phyloP scores from a whole-genome alignment of 2,113 vertebrate species.

The Callithrix jacchus region DNA sequence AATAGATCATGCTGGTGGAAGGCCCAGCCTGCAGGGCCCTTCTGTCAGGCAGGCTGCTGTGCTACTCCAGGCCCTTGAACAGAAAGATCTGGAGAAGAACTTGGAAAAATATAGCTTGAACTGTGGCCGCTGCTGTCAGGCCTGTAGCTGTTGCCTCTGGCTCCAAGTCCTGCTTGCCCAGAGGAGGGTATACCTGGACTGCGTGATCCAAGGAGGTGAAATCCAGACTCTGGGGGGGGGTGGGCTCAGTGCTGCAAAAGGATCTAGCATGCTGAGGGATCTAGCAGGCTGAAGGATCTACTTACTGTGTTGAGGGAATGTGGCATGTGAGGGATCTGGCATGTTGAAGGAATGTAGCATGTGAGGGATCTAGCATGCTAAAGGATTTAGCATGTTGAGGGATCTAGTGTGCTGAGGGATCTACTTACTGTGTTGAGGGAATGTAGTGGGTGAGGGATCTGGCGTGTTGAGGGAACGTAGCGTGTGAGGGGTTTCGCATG shows the following conservation, averaged over 20 bases:
- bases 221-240: background rate
- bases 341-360: fast-evolving
- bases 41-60: fast-evolving
- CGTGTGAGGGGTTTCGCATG: fast-evolving
- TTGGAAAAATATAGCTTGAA: background rate
- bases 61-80: background rate
- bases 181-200: background rate
- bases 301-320: too few relatives aligned
- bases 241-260: fast-evolving
- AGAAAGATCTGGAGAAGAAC: background rate
- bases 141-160: background rate
- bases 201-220: background rate
- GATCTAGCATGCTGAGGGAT: background rate
- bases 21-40: background rate
- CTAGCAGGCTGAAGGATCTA: background rate
- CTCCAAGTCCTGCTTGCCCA: fast-evolving
- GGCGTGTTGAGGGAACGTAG: too few relatives aligned
- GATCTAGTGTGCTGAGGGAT: too few relatives aligned
- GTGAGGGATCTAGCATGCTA: too few relatives aligned
- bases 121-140: fast-evolving
- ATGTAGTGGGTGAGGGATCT: too few relatives aligned
- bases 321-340: too few relatives aligned
- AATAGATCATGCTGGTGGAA: fast-evolving
- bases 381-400: fast-evolving
- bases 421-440: too few relatives aligned